Base-by-base conservation (phyloP, 2,113 vertebrate species). In the Coturnix japonica region DNA sequence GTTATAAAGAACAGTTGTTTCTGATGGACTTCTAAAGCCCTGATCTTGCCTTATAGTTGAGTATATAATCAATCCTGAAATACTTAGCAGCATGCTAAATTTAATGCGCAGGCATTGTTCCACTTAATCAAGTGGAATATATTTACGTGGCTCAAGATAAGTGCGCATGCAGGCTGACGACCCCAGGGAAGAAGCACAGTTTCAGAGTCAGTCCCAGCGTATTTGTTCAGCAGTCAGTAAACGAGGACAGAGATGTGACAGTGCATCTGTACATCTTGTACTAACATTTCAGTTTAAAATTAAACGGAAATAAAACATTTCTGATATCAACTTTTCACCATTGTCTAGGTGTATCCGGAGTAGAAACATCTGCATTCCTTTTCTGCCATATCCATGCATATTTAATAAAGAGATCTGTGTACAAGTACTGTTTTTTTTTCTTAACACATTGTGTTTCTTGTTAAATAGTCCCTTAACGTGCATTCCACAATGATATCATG, bases 121-220 rank as follows among this genome's bases (percentile, higher is more conserved):
- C 92, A 91, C 87, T 94, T 94, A 95, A 91, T 78, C 82, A 77
- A 96, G 84, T 94, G 89, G 89, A 94, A 95, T 94, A 80, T 95
- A 92, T 94, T 95, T 91, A 91, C 25, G 91, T 92, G 92, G 87
- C 76, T 92, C 9, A 94, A 95, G 92, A 94, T 91, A 92, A 93
- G 89, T 15, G 1, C 80, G 77, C 72, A 74, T 90, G 77, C 89
- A 88, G 86, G 53, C 93, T 61, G 25, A 65, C 53, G 72, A 87
- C 66, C 89, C 93, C 33, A 76, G 93, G 92, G 89, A 96, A 81
- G 93, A 87, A 88, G 81, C 92, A 94, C 92, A 93, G 85, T 95
- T 96, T 87, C 67, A 69, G 67, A 80, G 56, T 91, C 85, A 65
- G 66, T 81, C 89, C 80, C 86, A 12, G 56, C 89, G 75, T 82